These are phyloP conservation scores for Siphonodentalium dalli DNA, from an alignment of 2,888 invertebrate genomes.

Conservation along the genomic window DNA sequence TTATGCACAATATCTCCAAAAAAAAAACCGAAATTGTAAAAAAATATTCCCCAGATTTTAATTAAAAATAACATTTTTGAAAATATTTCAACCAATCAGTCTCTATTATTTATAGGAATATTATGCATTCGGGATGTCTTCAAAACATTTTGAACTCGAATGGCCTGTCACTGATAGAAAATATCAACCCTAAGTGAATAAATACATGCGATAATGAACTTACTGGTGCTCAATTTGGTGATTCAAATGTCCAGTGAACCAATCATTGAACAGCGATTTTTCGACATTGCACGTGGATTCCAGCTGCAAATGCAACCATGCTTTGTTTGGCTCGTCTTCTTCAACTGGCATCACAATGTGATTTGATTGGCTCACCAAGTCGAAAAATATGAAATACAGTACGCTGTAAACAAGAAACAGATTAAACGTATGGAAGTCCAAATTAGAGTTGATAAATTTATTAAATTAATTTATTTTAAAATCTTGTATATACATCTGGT, in stretches of 20 bases:
- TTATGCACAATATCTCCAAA: no score
- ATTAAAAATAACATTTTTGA: no score
- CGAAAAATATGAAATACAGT: constrained; percentile 41
- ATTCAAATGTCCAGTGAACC: constrained; percentile 57
- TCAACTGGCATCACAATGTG: constrained; percentile 51
- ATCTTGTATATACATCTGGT: no score
- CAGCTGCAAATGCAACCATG: constrained; percentile 37
- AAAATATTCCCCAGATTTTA: no score
- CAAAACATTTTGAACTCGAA: no score
- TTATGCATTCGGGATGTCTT: no score
- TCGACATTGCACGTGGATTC: constrained; percentile 46
- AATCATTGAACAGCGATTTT: constrained; percentile 33
- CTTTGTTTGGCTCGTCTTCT: constrained; percentile 29
- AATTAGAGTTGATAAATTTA: no score
- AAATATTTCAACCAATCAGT: no score
- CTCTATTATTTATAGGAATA: no score
- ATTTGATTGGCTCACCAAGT: constrained; percentile 45
- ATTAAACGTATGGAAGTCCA: no score
- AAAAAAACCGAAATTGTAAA: no score
- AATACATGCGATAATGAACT: constrained; percentile 18
- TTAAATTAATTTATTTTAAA: no score
- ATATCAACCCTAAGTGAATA: background rate
- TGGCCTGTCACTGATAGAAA: background rate
- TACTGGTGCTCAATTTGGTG: constrained; percentile 58
- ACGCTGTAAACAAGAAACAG: constrained; percentile 8